Conservation (phyloP, 2,113 vertebrate genomes). For the Telmatochromis bifrenatus region DNA sequence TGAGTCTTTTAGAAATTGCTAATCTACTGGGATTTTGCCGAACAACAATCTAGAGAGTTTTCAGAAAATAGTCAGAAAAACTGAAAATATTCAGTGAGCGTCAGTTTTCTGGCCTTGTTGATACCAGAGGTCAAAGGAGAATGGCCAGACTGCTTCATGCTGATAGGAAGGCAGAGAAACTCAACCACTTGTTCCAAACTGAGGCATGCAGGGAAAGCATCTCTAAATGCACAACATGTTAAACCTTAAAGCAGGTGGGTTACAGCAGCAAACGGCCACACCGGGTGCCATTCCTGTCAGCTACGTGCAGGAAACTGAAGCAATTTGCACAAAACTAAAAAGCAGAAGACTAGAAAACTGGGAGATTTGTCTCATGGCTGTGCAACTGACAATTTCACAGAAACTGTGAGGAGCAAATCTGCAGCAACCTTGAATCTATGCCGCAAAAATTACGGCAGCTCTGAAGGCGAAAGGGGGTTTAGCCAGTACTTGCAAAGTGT, state of each 20-base stretch:
- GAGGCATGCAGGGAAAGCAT: not conserved
- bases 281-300: not conserved
- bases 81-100: accelerated
- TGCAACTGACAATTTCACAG: not conserved
- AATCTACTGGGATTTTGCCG: not conserved
- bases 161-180: not conserved
- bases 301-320: not conserved
- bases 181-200: not conserved
- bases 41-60: not conserved
- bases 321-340: not conserved
- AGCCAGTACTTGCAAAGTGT: not conserved
- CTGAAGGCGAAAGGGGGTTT: not conserved
- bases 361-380: not conserved
- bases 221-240: not conserved
- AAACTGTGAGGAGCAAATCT: not conserved
- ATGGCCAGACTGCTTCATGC: not conserved
- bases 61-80: accelerated
- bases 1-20: not conserved
- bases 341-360: not conserved
- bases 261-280: not conserved
- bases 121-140: not conserved
- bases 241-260: not conserved
- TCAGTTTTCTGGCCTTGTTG: not conserved
- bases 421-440: not conserved
- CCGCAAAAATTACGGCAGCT: not conserved